These are phyloP conservation scores for Micromussa lordhowensis DNA, from an alignment of 92 coral and sea anemone genomes.

Conservation along the genomic window DNA sequence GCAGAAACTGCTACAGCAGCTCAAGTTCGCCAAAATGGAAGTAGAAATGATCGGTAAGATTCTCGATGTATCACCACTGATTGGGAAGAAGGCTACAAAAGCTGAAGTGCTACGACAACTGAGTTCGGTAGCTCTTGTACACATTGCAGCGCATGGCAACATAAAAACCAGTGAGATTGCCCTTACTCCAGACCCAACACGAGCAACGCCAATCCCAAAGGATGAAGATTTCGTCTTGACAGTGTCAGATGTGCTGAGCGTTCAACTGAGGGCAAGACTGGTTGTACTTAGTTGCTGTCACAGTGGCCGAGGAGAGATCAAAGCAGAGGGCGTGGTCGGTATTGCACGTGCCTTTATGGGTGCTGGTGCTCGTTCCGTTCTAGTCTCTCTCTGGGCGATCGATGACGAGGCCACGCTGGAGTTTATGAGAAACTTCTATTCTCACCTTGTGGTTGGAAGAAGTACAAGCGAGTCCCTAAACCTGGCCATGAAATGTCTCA, in stretches of 20 bases:
- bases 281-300: not conserved
- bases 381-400: not conserved
- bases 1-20: not conserved
- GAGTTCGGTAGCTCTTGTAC: not conserved
- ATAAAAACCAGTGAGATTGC: not conserved
- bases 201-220: not conserved
- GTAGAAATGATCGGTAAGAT: not conserved
- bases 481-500: not conserved
- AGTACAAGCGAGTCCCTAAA: conserved; percentile 5
- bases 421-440: not conserved
- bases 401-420: not conserved
- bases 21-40: not conserved
- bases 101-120: not conserved
- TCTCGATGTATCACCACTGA: not conserved
- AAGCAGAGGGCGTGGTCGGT: not conserved
- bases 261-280: not conserved
- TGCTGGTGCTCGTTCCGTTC: not conserved
- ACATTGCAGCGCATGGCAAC: not conserved
- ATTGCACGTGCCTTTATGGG: not conserved
- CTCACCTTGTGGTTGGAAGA: not conserved
- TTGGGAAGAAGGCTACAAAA: not conserved
- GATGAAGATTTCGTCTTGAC: not conserved
- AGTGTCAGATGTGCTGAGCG: not conserved
- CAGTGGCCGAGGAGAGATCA: not conserved
- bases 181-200: not conserved